Percentiles rank a stretch among this genome's conserved stretches.
Evolutionary conservation across 2,797 vertebrate species (phyloP).

Genomic region (Tamandua tetradactyla): DNA sequence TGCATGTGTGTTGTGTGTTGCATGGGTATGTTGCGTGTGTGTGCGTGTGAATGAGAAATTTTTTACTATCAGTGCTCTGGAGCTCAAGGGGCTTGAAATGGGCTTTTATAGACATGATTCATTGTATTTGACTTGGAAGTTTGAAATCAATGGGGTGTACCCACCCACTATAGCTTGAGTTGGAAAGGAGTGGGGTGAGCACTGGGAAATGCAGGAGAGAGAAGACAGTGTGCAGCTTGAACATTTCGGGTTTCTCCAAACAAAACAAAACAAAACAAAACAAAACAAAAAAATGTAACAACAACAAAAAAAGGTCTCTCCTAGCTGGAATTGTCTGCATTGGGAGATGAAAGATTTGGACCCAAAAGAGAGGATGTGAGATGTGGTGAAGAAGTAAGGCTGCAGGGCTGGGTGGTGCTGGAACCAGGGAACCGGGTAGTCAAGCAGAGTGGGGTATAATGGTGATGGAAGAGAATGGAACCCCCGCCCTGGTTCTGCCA

Average conservation of each 20-base stretch:
- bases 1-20: background rate
- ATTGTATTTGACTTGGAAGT: slow-evolving; percentile 14
- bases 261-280: too few relatives aligned
- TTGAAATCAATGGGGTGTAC: background rate
- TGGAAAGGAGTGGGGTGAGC: background rate
- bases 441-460: background rate
- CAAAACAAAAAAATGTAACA: too few relatives aligned
- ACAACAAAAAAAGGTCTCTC: slow-evolving; percentile 8
- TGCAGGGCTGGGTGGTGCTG: background rate
- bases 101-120: slow-evolving; percentile 40
- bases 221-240: background rate
- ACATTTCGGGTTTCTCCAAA: background rate
- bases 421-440: background rate
- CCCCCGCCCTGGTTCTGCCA: background rate
- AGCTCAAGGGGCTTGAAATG: background rate
- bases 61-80: background rate
- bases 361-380: background rate
- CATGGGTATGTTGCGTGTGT: background rate
- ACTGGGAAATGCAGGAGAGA: background rate
- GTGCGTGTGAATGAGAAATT: background rate
- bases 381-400: background rate
- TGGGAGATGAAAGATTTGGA: background rate
- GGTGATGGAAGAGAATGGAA: background rate
- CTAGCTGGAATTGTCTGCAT: background rate
- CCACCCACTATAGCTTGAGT: background rate